Conservation (phyloP, 1,140 invertebrate species). For the Drosophila arawakana region DNA sequence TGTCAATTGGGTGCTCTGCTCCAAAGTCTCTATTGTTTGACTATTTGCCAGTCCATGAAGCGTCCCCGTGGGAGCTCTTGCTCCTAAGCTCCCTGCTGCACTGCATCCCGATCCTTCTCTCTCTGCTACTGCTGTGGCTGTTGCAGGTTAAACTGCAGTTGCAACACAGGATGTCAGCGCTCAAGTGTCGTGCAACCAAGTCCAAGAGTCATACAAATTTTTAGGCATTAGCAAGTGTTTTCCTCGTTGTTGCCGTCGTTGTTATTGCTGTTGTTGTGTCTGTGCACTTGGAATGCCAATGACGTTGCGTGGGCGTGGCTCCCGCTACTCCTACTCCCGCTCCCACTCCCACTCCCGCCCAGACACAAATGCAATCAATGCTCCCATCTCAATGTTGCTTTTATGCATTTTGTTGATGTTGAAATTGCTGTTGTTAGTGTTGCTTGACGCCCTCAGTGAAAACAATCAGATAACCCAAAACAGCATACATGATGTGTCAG, state of each 20-base stretch:
- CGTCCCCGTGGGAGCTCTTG: background rate
- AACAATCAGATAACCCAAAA: constrained; percentile 74
- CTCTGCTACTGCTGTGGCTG: constrained; percentile 8
- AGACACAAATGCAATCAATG: constrained; percentile 78
- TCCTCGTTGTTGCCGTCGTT: constrained; percentile 2
- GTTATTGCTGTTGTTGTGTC: constrained; percentile 9
- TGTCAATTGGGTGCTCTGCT: constrained; percentile 39
- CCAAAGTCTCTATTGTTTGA: constrained; percentile 68
- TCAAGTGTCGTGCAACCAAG: constrained; percentile 58
- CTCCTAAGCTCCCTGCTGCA: too few species aligned
- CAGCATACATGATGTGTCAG: constrained; percentile 77
- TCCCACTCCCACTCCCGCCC: constrained; percentile 2
- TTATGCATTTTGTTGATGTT: constrained; percentile 24
- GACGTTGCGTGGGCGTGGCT: constrained; percentile 50
- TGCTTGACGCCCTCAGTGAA: constrained; percentile 56
- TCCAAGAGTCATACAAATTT: constrained; percentile 67
- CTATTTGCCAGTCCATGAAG: constrained; percentile 50
- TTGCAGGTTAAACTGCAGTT: constrained; percentile 9
- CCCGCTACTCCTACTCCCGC: constrained; percentile 9
- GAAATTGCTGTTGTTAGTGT: constrained; percentile 5
- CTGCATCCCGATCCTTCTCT: background rate
- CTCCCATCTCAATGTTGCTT: constrained; percentile 35
- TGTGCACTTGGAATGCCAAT: constrained; percentile 66
- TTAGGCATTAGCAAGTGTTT: constrained; percentile 70
- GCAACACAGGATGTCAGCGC: constrained; percentile 40